phyloP scores from a whole-genome alignment of 2,888 invertebrate species.

The Muscina levida region DNA sequence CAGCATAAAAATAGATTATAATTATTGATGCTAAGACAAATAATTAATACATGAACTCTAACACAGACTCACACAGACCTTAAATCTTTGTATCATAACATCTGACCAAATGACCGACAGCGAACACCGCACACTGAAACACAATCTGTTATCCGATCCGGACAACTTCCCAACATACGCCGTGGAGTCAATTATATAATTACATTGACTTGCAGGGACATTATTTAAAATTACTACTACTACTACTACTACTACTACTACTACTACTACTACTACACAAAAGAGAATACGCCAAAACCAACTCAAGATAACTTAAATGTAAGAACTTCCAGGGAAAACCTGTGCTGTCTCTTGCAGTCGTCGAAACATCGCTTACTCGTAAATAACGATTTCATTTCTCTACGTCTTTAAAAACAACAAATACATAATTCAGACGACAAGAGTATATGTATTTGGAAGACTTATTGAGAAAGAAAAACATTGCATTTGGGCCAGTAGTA shows the following conservation, averaged over 20 bases:
- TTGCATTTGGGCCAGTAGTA: neutral
- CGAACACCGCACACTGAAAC: neutral
- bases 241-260: too few relatives aligned
- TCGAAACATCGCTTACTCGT: neutral
- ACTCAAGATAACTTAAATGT: too few relatives aligned
- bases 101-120: neutral
- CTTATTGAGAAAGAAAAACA: constrained; percentile 55
- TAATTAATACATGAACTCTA: too few relatives aligned
- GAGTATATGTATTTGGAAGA: constrained; percentile 28
- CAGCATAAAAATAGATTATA: neutral
- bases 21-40: too few relatives aligned
- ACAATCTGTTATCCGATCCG: constrained; percentile 10
- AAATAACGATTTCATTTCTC: constrained; percentile 28
- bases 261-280: constrained; percentile 29
- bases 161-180: constrained; percentile 4
- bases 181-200: constrained; percentile 60
- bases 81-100: constrained; percentile 1
- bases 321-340: neutral
- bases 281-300: neutral
- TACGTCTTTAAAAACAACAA: neutral
- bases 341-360: constrained; percentile 44
- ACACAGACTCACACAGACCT: neutral
- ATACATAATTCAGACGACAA: constrained; percentile 48
- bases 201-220: constrained; percentile 56
- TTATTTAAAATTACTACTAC: constrained; percentile 51